Conservation (phyloP, 2,888 invertebrate species). For the Cepaea hortensis region DNA sequence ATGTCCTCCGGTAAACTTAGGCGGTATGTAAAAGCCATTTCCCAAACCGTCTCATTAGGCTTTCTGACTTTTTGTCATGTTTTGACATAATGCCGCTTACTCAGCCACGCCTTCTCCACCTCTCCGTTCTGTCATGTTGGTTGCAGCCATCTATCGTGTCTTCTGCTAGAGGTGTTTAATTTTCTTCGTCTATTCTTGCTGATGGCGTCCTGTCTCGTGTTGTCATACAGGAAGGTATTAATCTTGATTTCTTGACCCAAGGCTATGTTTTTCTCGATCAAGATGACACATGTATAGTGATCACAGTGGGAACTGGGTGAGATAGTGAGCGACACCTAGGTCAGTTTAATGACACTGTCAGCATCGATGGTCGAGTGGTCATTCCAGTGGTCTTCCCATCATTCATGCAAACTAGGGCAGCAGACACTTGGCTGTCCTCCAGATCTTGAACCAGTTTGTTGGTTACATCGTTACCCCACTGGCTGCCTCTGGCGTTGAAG, state of each 20-base stretch:
- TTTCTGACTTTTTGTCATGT: background rate
- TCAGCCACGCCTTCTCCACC: too few relatives aligned
- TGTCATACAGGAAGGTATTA: background rate
- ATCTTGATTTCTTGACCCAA: background rate
- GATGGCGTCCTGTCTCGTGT: too few relatives aligned
- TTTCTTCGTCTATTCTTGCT: too few relatives aligned
- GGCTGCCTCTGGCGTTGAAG: background rate
- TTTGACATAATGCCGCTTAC: too few relatives aligned
- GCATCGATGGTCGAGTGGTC: background rate
- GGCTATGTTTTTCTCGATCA: background rate
- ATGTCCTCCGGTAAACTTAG: too few relatives aligned
- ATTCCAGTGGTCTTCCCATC: background rate
- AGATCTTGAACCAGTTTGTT: background rate
- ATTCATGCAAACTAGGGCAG: background rate
- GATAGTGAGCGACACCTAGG: background rate
- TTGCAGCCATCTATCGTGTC: too few relatives aligned
- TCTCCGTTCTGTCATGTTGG: too few relatives aligned
- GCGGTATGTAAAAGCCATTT: too few relatives aligned
- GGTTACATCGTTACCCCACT: background rate
- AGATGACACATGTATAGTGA: background rate
- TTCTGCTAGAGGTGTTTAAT: too few relatives aligned
- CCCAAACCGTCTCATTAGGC: too few relatives aligned
- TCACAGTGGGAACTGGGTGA: background rate
- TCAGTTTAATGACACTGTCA: background rate
- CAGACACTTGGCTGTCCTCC: background rate